A percentile compares a stretch with the other conserved stretches of the same genome.
Conservation (phyloP, 2,797 vertebrate genomes). For the Mus spretus region DNA sequence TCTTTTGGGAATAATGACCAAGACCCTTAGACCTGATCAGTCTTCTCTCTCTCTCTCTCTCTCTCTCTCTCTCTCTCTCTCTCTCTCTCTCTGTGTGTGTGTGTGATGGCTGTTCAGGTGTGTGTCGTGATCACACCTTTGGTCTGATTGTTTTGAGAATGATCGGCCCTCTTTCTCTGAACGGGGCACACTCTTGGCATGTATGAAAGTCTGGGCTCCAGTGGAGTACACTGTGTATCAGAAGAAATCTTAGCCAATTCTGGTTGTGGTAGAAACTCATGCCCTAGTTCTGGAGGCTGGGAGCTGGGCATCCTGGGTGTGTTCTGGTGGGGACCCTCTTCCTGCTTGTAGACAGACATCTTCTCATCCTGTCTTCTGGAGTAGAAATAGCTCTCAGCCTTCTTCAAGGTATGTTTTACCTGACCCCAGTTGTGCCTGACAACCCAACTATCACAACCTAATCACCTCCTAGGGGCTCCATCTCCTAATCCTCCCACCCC, state of each 20-base stretch:
- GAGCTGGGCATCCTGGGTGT: neutral
- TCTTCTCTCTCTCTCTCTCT: too few relatives aligned
- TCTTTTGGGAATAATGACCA: neutral
- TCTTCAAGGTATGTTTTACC: neutral
- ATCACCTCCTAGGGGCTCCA: neutral
- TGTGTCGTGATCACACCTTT: neutral
- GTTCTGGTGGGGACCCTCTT: neutral
- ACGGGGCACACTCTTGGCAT: neutral
- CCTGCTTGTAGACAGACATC: neutral
- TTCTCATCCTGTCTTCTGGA: neutral
- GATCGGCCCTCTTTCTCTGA: neutral
- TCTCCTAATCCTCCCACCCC: too few relatives aligned
- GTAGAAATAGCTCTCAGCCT: neutral
- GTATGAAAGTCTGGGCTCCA: neutral
- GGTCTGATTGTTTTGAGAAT: neutral
- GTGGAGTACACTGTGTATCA: slow-evolving; percentile 16
- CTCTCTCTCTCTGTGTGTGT: too few relatives aligned
- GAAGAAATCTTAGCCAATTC: neutral
- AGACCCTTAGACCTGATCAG: neutral
- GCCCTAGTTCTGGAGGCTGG: neutral
- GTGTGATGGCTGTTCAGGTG: neutral
- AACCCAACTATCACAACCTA: neutral
- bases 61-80: too few relatives aligned
- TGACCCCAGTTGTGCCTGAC: neutral
- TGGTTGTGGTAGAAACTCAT: neutral